phyloP scores from a whole-genome alignment of 1,140 invertebrate species.

The Planococcus citri region DNA sequence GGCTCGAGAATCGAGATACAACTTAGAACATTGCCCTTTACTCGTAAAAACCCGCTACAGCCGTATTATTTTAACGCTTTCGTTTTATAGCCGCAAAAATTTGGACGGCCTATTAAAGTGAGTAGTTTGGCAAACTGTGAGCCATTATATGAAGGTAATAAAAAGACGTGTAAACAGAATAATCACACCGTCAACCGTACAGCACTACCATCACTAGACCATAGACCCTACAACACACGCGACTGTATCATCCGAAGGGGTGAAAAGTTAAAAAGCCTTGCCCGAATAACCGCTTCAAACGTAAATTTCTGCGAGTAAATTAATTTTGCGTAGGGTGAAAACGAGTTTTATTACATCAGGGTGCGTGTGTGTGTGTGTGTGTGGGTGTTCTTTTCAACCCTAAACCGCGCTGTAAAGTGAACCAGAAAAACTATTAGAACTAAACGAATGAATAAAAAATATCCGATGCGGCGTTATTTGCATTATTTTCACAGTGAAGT shows the following conservation, averaged over 20 bases:
- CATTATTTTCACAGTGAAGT: no score
- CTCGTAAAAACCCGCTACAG: neutral
- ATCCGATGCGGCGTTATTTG: no score
- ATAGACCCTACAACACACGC: no score
- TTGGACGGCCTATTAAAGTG: conserved; percentile 2
- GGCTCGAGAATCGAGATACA: neutral
- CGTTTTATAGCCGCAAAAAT: conserved; percentile 6
- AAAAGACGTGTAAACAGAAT: conserved; percentile 7
- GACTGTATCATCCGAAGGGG: neutral
- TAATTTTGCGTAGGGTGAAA: neutral
- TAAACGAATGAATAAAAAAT: no score
- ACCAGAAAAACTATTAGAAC: no score
- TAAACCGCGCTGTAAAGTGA: no score
- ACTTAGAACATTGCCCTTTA: neutral
- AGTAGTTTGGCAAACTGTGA: conserved; percentile 2
- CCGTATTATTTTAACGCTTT: neutral
- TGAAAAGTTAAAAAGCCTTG: conserved; percentile 7
- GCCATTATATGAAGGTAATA: neutral
- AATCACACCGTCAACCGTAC: conserved; percentile 5
- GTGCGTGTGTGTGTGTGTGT: no score
- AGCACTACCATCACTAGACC: neutral
- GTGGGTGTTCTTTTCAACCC: no score
- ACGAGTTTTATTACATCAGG: no score
- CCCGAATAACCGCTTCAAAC: neutral
- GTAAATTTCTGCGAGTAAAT: neutral